phyloP scores from a whole-genome alignment of 1,140 invertebrate genomes.

The Calycopis cecrops region DNA sequence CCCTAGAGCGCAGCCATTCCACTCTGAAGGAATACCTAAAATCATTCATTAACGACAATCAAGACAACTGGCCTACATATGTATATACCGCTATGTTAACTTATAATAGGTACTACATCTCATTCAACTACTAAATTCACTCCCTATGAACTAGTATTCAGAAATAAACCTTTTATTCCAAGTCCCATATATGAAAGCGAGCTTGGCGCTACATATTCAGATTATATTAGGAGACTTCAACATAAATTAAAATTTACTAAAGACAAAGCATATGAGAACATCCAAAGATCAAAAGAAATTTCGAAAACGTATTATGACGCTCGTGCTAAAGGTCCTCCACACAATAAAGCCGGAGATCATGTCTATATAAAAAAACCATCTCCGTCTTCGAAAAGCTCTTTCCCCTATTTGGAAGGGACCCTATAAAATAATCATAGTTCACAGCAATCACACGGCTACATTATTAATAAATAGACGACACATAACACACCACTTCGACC shows the following conservation, averaged over 20 bases:
- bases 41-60: constrained; percentile 47
- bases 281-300: constrained; percentile 20
- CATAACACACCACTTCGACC: constrained; percentile 16
- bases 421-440: constrained; percentile 16
- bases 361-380: constrained; percentile 16
- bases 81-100: constrained; percentile 47
- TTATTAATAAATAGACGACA: constrained; percentile 20
- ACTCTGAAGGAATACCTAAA: constrained; percentile 56
- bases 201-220: constrained; percentile 3
- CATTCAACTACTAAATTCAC: constrained; percentile 35
- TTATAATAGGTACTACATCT: constrained; percentile 45
- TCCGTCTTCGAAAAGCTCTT: constrained; percentile 14
- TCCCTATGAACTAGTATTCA: constrained; percentile 40
- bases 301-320: constrained; percentile 19
- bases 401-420: constrained; percentile 14
- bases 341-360: constrained; percentile 15
- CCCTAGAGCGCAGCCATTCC: constrained; percentile 48
- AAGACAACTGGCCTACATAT: constrained; percentile 53
- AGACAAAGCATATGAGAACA: constrained; percentile 21
- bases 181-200: constrained; percentile 6
- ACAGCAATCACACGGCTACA: constrained; percentile 8
- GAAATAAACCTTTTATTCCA: constrained; percentile 16
- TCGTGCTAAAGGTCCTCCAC: constrained; percentile 1
- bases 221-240: constrained; percentile 18
- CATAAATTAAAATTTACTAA: constrained; percentile 13